Base-by-base conservation (phyloP, 2,888 invertebrate genomes). In the Amphipoea oculea region DNA sequence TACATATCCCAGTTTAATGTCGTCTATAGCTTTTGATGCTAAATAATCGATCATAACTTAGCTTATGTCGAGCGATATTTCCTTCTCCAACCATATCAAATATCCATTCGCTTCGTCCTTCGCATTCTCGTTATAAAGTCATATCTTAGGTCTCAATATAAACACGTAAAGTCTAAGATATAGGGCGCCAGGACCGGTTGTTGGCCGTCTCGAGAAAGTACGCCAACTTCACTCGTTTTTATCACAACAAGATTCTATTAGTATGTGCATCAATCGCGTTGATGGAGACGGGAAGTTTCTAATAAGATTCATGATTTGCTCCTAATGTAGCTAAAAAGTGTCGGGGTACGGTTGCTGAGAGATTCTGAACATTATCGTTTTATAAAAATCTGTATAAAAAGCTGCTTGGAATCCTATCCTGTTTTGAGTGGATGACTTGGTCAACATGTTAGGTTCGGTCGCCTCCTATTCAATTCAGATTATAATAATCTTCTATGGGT, bases 101-200 rank as follows among this genome's bases (percentile, higher is more conserved):
- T 74, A 60, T 9, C 9, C 4, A 48, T 54, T 74, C 12, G 45
- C 45, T 66, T 65, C 40, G 66, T 63, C 65, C 48, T 71, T 82
- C 57, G n/a, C 11, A 69, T 73, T 85, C 75, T 78, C 48, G 71
- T 78, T 72, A 72, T 71, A 82, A 62, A 78, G 67, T 69, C 66
- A 81, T 84, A 73, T 76, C 40, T 71, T 62, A 73, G n/a, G 57
- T 65, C 70, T 68, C 57, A 65, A 40, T 65, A 54, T 73, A 51
- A 70, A 60, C 57, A n/a, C 45, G 63, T 67, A 75, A 73, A 76
- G 40, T 4, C 51, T 73, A 72, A 74, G 73, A 86, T 79, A 86
- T 84, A 86, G 86, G 86, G 82, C 78, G 73, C 1, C 67, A 42
- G 78, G 78, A 86, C 86, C 86, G 86, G 86, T 86, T 86, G 74